Evolutionary conservation across 2,888 invertebrate species (phyloP), one percentile per base, ranked within the genome.

Genomic region (Drosophila suboccidentalis): DNA sequence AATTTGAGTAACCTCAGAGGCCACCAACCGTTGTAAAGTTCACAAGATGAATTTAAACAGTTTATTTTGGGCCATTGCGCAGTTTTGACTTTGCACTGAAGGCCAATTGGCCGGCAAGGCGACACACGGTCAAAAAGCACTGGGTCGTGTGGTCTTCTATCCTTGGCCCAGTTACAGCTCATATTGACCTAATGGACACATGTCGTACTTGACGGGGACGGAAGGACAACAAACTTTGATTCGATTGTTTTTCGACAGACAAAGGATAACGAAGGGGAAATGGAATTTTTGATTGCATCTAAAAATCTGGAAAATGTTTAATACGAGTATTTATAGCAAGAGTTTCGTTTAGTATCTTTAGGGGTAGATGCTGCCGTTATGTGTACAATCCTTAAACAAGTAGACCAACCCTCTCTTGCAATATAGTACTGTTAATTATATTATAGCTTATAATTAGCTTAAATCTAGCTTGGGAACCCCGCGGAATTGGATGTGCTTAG

Each of bases 161-260:
- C 82, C 79, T 80, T 82, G 79, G 46, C 64, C 79, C 60, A 82
- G 71, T 78, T 80, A 66, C 49, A 44, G 57, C 22, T 19, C 11
- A 26, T 36, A 50, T 17, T 69, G 70, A 61, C 65, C 73, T 15
- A 39, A 44, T 63, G 32, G 59, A 50, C 61, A 63, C 17, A 4
- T n/a, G 17, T 44, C n/a, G 39, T 9, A 32, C 46, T 4, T 10
- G 38, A n/a, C 19, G 36, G 13, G n/a, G 3, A 15, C 8, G 11
- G 8, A 13, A 10, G 11, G 15, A n/a, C 4, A 9, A 39, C 10
- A 41, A 60, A 38, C 9, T 17, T 41, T 17, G 22, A 57, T 43
- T 55, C 46, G 34, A 68, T 60, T 66, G 17, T 55, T 39, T 15
- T 53, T 15, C n/a, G n/a, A 36, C 17, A 17, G 34, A 49, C 49